Base-by-base conservation (phyloP, 2,888 invertebrate genomes). In the Phytoseiulus persimilis region DNA sequence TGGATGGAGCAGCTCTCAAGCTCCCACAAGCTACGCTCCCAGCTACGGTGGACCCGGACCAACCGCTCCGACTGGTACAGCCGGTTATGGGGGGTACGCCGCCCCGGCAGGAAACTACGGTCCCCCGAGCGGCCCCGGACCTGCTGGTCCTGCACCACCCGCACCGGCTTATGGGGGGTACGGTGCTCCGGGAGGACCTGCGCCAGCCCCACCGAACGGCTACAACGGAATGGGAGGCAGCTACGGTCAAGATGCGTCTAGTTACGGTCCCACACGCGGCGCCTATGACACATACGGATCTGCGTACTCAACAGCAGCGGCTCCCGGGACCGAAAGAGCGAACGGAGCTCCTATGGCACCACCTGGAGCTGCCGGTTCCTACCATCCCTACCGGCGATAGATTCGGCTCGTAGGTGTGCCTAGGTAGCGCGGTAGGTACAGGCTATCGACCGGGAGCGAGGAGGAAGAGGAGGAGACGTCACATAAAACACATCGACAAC, bases 211-310 rank as follows among this genome's bases (percentile, higher is more conserved):
- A 6, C 90, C 91, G 0, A 90, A 83, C n/a, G 90, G 90, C 90
- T 31, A 90, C 87, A 28, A 46, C 90, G 32, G 83, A n/a, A 84
- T 83, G 89, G 46, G 89, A 83, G 91, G 91, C 28, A 90, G 45
- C 28, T 91, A 91, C 89, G 89, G 90, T n/a, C 91, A 91, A 89
- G 91, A 91, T 31, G 89, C 90, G 18, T 91, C 91, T 31, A 91
- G 90, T 89, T 91, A 90, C 90, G 91, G 91, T n/a, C 91, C 91
- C 32, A 31, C 90, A 14, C 87, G 91, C 83, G 91, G 90, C 65
- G 87, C 87, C 9, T 87, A 87, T 18, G 87, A 87, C 39, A 87
- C 87, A 6, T 87, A 87, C 39, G 87, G 87, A n/a, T 87, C 87
- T 28, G 87, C 87, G 9, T 87, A 87, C 23, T 32, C 87, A 33